Evolutionary conservation across 1,140 invertebrate genomes (phyloP).

Genomic region (Charaxes varanes): DNA sequence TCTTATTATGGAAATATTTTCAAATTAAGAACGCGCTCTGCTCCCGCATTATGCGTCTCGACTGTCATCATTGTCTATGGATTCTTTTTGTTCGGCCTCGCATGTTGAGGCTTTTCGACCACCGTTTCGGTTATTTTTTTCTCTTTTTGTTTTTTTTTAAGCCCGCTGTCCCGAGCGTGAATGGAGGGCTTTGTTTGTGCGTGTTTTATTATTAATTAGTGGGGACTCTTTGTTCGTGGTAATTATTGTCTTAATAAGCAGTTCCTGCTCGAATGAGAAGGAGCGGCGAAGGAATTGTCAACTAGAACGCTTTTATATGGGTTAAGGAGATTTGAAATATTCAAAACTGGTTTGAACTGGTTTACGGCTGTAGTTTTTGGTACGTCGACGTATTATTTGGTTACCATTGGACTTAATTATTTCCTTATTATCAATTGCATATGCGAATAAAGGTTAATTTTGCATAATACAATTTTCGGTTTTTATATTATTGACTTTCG

Average conservation of each 20-base stretch:
- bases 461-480: too few relatives aligned
- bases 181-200: conserved; percentile 70
- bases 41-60: conserved; percentile 71
- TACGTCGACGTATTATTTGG: conserved; percentile 6
- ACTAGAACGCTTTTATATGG: conserved; percentile 50
- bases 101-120: conserved; percentile 71
- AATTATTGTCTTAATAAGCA: conserved; percentile 74
- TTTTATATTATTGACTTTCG: too few relatives aligned
- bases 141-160: conserved; percentile 53
- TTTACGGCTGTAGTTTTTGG: conserved; percentile 7
- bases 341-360: conserved; percentile 42
- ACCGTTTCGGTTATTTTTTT: conserved; percentile 71
- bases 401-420: conserved; percentile 5
- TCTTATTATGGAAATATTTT: conserved; percentile 74
- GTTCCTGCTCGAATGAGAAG: conserved; percentile 65
- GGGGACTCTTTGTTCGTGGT: conserved; percentile 69
- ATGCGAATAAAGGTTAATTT: too few relatives aligned
- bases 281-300: conserved; percentile 52
- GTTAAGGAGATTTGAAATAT: conserved; percentile 35
- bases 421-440: too few relatives aligned
- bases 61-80: conserved; percentile 72
- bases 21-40: conserved; percentile 68
- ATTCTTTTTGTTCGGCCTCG: conserved; percentile 66
- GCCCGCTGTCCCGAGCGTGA: conserved; percentile 66
- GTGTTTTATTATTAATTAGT: conserved; percentile 75